Evolutionary conservation across 2,113 vertebrate genomes (phyloP).

Genomic region (Elephas maximus): DNA sequence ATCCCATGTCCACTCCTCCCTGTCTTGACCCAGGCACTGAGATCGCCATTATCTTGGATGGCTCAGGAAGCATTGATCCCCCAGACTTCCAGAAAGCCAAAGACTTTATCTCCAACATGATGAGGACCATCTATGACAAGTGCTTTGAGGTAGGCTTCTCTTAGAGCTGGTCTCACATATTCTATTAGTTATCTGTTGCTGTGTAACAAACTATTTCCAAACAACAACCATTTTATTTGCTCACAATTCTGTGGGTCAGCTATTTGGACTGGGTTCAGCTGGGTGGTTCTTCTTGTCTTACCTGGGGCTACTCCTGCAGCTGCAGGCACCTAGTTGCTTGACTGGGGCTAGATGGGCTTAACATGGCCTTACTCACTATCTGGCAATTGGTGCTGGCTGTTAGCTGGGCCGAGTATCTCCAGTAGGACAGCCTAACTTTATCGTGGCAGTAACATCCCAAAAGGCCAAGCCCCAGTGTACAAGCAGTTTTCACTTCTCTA

Average conservation of each 20-base stretch:
- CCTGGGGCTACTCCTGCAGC: background rate
- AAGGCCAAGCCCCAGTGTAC: background rate
- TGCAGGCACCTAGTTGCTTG: background rate
- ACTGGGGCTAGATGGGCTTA: background rate
- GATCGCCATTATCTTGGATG: conserved; percentile 90
- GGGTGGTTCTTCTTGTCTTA: background rate
- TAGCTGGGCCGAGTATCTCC: background rate
- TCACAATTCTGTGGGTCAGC: background rate
- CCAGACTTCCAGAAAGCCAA: conserved; percentile 90
- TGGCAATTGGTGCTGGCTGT: background rate
- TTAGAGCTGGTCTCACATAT: background rate
- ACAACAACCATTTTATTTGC: background rate
- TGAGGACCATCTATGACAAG: conserved; percentile 86
- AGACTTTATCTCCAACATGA: conserved; percentile 89
- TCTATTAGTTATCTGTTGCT: background rate
- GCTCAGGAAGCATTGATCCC: conserved; percentile 88
- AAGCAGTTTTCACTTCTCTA: background rate
- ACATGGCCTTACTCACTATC: background rate
- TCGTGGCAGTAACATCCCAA: background rate
- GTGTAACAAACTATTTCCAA: background rate
- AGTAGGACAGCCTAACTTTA: background rate
- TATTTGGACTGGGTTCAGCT: background rate
- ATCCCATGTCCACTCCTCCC: background rate
- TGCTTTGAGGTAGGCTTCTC: conserved; percentile 87
- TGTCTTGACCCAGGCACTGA: conserved; percentile 85